Conservation (phyloP, 2,797 vertebrate species). For the Lophius americanus region DNA sequence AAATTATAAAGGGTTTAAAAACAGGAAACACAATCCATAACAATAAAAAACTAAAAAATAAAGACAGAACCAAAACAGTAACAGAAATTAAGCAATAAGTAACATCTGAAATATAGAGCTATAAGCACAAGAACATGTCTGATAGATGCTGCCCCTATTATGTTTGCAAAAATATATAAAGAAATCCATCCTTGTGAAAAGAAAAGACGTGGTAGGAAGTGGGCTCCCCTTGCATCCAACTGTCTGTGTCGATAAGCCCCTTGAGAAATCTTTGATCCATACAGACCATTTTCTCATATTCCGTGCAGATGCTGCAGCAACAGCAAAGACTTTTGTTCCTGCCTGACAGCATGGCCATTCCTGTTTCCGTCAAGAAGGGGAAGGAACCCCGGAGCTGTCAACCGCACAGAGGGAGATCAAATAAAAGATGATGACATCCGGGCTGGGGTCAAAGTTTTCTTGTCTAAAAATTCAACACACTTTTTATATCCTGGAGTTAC, state of each 20-base stretch:
- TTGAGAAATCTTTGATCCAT: constrained; percentile 68
- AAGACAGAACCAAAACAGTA: too few species aligned
- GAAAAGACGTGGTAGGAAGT: constrained; percentile 23
- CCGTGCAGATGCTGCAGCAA: constrained; percentile 46
- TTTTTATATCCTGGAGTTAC: constrained; percentile 37
- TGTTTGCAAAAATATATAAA: constrained; percentile 41
- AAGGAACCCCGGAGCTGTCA: constrained; percentile 54
- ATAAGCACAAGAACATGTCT: constrained; percentile 12
- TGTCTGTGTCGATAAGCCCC: constrained; percentile 56
- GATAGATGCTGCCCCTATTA: constrained; percentile 20
- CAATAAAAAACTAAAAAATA: too few species aligned
- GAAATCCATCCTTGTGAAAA: constrained; percentile 20
- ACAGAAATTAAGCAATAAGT: constrained; percentile 9
- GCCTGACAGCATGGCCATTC: constrained; percentile 60
- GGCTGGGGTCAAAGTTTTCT: constrained; percentile 11
- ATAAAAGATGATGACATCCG: constrained; percentile 53
- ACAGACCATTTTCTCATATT: constrained; percentile 62
- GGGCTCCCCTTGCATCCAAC: constrained; percentile 38
- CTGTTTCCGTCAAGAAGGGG: constrained; percentile 49
- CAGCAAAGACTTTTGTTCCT: constrained; percentile 61
- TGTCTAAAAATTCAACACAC: constrained; percentile 13
- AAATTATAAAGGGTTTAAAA: too few species aligned
- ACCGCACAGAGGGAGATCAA: constrained; percentile 47
- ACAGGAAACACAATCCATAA: too few species aligned
- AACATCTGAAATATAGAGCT: constrained; percentile 13